Evolutionary conservation across 2,113 vertebrate species (phyloP).

Genomic region (Bubalus kerabau): DNA sequence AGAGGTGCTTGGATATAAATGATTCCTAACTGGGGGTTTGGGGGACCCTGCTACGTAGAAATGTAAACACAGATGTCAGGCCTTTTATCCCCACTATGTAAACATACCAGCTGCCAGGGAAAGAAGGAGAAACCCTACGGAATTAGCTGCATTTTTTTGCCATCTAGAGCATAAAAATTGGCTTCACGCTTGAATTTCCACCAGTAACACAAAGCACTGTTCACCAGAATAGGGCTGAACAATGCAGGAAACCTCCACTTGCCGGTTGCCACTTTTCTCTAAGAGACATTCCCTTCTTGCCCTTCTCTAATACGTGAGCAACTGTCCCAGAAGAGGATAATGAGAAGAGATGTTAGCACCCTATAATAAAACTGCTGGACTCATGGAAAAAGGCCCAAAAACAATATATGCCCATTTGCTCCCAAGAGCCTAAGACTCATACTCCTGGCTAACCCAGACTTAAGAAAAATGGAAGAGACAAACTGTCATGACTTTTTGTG

Average conservation of each 20-base stretch:
- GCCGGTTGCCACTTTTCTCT: not conserved
- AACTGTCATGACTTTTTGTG: not conserved
- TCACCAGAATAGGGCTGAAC: conserved; percentile 38
- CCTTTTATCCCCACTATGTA: conserved; percentile 72
- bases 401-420: not conserved
- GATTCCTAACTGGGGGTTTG: conserved; percentile 71
- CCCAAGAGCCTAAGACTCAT: not conserved
- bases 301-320: not conserved
- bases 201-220: conserved; percentile 23
- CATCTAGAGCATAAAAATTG: conserved; percentile 73
- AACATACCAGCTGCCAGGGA: conserved; percentile 69
- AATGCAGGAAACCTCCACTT: not conserved
- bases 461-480: not conserved
- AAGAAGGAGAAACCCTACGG: conserved; percentile 62
- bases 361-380: not conserved
- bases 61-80: conserved; percentile 75
- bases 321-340: not conserved
- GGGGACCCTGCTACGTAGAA: conserved; percentile 64
- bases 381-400: not conserved
- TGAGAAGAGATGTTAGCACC: not conserved
- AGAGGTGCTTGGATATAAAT: conserved; percentile 75
- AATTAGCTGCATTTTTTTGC: conserved; percentile 73
- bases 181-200: conserved; percentile 69
- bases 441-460: not conserved
- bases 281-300: not conserved